A percentile compares a stretch with the other conserved stretches of the same genome.
Conservation (phyloP, 2,113 vertebrate species). For the Engystomops pustulosus region DNA sequence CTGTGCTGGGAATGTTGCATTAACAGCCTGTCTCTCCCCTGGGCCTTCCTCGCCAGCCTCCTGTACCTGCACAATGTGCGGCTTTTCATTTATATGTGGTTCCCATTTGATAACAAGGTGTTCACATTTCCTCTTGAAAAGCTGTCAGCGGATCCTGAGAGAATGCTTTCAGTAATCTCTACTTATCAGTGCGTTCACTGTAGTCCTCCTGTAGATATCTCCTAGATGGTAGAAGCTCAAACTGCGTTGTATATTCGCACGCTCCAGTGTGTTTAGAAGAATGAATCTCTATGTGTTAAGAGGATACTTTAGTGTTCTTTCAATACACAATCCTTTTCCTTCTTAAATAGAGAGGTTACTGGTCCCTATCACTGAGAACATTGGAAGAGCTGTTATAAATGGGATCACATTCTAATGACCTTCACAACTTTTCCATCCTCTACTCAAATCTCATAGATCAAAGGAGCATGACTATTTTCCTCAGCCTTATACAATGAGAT, state of each 20-base stretch:
- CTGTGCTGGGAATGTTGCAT: not conserved
- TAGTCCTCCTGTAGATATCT: conserved; percentile 2
- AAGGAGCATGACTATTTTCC: conserved; percentile 59
- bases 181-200: not conserved
- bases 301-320: conserved; percentile 5
- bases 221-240: not conserved
- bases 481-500: conserved; percentile 57
- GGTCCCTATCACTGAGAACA: conserved; percentile 46
- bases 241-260: conserved; percentile 20
- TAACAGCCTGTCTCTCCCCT: not conserved
- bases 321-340: conserved; percentile 33
- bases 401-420: conserved; percentile 57
- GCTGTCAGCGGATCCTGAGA: not conserved
- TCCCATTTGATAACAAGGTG: conserved; percentile 21
- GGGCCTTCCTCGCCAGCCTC: not conserved
- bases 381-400: conserved; percentile 54
- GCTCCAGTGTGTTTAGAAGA: conserved; percentile 10
- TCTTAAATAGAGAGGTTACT: conserved; percentile 42
- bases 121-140: conserved; percentile 15
- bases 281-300: conserved; percentile 7
- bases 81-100: not conserved
- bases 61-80: not conserved
- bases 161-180: conserved; percentile 18
- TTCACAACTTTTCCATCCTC: conserved; percentile 54
- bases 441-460: conserved; percentile 58